Percentiles rank a stretch among this genome's conserved stretches.
Conservation (phyloP, 2,797 vertebrate species). For the Cottoperca gobio region DNA sequence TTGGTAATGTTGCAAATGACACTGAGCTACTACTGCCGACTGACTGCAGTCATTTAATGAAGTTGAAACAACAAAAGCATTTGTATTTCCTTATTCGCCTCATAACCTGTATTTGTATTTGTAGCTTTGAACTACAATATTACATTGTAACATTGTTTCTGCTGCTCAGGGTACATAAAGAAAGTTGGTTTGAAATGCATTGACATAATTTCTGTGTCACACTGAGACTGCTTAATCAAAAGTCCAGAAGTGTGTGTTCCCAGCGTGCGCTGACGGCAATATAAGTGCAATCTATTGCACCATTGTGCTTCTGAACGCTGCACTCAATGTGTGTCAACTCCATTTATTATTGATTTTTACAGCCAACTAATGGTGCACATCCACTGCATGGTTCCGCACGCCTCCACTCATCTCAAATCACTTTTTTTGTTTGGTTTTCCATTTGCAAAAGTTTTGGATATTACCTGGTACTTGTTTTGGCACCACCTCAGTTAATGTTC, state of each 20-base stretch:
- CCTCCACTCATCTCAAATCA: too few relatives aligned
- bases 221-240: slow-evolving; percentile 11
- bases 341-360: background rate
- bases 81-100: background rate
- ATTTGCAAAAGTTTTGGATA: too few relatives aligned
- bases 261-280: background rate
- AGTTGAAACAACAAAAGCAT: background rate
- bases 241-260: too few relatives aligned
- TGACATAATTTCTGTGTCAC: background rate
- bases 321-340: background rate
- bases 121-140: too few relatives aligned
- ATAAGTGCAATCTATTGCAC: slow-evolving; percentile 5
- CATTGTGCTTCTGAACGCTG: background rate
- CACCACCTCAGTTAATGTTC: too few relatives aligned
- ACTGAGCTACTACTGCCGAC: background rate
- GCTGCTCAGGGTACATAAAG: too few relatives aligned
- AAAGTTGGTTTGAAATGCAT: background rate
- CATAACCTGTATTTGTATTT: too few relatives aligned
- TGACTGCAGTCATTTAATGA: background rate
- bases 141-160: background rate
- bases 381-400: too few relatives aligned
- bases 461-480: too few relatives aligned
- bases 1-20: background rate
- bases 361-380: too few relatives aligned
- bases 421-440: too few relatives aligned